A percentile compares a stretch with the other conserved stretches of the same genome.
phyloP scores from a whole-genome alignment of 1,140 invertebrate species.

The Ridgeia piscesae region DNA sequence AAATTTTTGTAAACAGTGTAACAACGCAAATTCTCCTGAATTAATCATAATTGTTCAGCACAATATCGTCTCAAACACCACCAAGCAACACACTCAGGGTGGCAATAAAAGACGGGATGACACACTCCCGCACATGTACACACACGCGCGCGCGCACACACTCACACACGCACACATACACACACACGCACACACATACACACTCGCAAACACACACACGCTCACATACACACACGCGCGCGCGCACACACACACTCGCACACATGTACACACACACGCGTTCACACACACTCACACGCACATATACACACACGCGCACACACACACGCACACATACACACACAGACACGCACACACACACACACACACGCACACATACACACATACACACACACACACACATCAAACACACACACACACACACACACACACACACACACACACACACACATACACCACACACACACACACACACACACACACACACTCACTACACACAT shows the following conservation, averaged over 20 bases:
- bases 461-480: not conserved
- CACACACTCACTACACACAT: not conserved
- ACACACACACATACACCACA: not conserved
- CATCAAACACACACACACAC: no score
- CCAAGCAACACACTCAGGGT: no score
- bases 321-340: not conserved
- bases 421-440: not conserved
- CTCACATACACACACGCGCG: not conserved
- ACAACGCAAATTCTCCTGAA: no score
- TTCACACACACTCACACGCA: not conserved
- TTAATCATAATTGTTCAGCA: no score
- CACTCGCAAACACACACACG: not conserved
- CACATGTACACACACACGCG: not conserved
- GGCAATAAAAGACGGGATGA: no score
- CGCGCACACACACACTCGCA: no score
- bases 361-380: not conserved
- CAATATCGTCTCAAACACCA: no score
- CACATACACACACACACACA: not conserved
- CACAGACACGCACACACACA: not conserved
- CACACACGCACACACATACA: not conserved
- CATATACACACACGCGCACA: not conserved
- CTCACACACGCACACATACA: not conserved
- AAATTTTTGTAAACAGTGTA: no score
- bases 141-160: not conserved
- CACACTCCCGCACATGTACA: not conserved